Base-by-base conservation (phyloP, 1,140 invertebrate genomes). In the Listronotus bonariensis region DNA sequence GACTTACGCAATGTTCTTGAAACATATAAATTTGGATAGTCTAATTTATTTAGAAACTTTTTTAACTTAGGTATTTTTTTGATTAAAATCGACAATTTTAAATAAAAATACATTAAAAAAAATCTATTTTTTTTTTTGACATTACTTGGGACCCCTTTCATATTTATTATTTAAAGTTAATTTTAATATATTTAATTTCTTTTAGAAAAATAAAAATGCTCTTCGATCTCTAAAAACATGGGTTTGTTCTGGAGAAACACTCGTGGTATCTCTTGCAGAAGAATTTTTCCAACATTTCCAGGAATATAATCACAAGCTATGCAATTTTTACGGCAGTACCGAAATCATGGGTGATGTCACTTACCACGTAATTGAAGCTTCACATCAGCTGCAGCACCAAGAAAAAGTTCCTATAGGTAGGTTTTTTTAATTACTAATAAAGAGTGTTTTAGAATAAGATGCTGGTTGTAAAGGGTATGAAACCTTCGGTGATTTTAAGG, bases 301-400 rank as follows among this genome's bases (percentile, higher is more conserved):
- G 5, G 80, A 82, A 57, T 77, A 81, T 54, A 80, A 82, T 3
- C 85, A 87, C 60, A 80, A 82, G 12, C 75, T 95, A 8, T 91
- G 88, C 48, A 96, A 96, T 74, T 94, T 94, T 75, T 96, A 95
- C 70, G 93, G 93, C 0, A 93, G 92, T 65, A 95, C 93, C 0
- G 93, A 96, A 78, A 86, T 92, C 10, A 91, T 91, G 89, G 90
- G 88, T 0, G 91, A 93, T 73, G 89, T 92, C 4, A 91, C 89
- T 0, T 91, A 84, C 70, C 83, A 87, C 53, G 69, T 83, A 1
- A 78, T 89, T 10, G 75, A 66, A 1, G 75, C 74, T 8, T 14
- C 59, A 18, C 77, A 81, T 1, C 86, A 93, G 62, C 72, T 92
- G 31, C 79, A 85, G 26, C 70, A 82, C 36, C 80, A 85, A 14